These are phyloP conservation scores for Lepus americanus DNA, from an alignment of 2,113 vertebrate species.

Conservation along the genomic window DNA sequence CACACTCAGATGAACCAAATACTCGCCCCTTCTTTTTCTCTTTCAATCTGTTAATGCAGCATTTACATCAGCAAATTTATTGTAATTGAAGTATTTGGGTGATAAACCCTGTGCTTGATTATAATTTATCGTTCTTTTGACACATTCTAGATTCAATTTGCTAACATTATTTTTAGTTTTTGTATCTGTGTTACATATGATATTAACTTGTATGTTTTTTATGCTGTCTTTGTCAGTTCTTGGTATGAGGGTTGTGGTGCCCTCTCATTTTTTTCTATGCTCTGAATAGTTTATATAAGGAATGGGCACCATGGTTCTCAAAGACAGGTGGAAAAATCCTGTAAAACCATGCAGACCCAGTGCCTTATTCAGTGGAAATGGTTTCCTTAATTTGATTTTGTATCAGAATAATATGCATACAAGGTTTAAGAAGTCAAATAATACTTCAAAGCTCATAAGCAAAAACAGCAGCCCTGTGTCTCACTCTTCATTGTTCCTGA, in stretches of 20 bases:
- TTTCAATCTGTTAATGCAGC: constrained; percentile 7
- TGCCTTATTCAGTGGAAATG: constrained; percentile 35
- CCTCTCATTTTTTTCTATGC: not conserved
- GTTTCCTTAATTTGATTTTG: constrained; percentile 31
- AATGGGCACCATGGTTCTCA: not conserved
- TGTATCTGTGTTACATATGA: not conserved
- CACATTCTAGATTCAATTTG: constrained; percentile 2
- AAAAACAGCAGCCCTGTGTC: not conserved
- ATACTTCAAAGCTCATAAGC: not conserved
- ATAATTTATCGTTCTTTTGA: not conserved
- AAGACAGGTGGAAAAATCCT: not conserved
- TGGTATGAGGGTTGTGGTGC: not conserved
- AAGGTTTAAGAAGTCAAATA: not conserved
- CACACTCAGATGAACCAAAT: too few relatives aligned
- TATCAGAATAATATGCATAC: not conserved
- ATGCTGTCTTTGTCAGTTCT: not conserved
- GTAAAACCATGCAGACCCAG: not conserved
- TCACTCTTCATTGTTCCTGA: not conserved
- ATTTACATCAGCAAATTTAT: not conserved
- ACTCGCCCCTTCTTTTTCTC: not conserved
- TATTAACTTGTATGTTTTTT: not conserved
- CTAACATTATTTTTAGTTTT: constrained; percentile 33
- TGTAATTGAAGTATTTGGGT: not conserved
- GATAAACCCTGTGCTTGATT: not conserved
- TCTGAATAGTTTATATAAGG: constrained; percentile 10